Evolutionary conservation across 2,888 invertebrate species (phyloP).

Genomic region (Cosmia trapezina): DNA sequence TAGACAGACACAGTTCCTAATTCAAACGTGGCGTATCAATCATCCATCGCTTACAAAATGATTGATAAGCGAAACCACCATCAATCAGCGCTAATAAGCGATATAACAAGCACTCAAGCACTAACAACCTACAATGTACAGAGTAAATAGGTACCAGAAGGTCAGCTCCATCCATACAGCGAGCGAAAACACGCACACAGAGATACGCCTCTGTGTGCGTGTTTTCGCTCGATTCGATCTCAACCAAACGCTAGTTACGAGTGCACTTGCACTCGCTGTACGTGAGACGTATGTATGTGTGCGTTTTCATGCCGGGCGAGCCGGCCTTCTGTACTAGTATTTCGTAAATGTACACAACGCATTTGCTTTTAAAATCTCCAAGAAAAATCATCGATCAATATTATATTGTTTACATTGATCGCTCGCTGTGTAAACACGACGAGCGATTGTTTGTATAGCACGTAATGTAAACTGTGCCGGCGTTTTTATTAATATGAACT

Average conservation of each 20-base stretch:
- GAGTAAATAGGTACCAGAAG: constrained; percentile 4
- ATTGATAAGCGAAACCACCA: constrained; percentile 24
- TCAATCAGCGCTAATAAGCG: constrained; percentile 38
- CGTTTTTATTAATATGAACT: constrained; percentile 70
- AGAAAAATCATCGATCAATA: constrained; percentile 53
- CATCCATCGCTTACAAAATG: constrained; percentile 13
- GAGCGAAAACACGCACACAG: background rate
- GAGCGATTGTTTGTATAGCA: constrained; percentile 48
- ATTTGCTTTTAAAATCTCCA: constrained; percentile 37
- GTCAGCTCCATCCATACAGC: background rate
- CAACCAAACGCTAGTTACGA: background rate
- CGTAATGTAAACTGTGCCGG: constrained; percentile 55
- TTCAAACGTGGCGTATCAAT: constrained; percentile 11
- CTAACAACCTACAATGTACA: background rate
- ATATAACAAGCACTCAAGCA: constrained; percentile 13
- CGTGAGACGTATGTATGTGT: no score
- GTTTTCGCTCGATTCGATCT: background rate
- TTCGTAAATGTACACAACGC: constrained; percentile 2
- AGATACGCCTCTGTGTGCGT: no score
- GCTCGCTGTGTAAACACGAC: constrained; percentile 56
- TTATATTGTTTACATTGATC: constrained; percentile 58
- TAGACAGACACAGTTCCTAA: background rate
- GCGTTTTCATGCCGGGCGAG: no score
- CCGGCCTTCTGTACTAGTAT: constrained; percentile 12
- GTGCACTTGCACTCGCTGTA: background rate